Evolutionary conservation across 2,888 invertebrate genomes (phyloP).

Genomic region (Coelogynopora nodosa): DNA sequence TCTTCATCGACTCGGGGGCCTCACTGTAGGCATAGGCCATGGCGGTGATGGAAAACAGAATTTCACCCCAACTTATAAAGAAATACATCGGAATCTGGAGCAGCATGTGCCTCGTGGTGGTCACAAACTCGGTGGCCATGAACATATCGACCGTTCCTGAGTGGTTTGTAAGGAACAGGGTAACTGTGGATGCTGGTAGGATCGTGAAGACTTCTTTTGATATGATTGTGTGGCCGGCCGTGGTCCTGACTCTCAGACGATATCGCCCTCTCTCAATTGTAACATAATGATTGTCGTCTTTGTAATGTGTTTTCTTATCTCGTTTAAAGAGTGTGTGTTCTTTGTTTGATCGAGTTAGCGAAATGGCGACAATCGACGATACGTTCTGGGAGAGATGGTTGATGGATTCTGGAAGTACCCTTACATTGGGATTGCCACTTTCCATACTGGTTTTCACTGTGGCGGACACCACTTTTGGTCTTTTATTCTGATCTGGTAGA

Average conservation of each 20-base stretch:
- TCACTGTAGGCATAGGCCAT: constrained; percentile 50
- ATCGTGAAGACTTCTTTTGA: not conserved
- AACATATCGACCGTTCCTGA: not conserved
- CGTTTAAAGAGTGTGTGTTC: not conserved
- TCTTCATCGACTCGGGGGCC: constrained; percentile 83
- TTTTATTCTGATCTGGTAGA: no score
- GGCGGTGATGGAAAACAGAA: constrained; percentile 50
- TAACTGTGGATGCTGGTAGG: not conserved
- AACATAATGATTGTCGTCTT: not conserved
- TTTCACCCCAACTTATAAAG: constrained; percentile 50
- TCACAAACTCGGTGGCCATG: constrained; percentile 43
- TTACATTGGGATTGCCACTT: not conserved
- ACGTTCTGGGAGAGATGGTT: not conserved
- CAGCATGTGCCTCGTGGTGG: constrained; percentile 48
- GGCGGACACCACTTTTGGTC: no score
- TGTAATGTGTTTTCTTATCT: not conserved
- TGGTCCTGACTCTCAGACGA: not conserved
- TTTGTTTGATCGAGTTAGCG: not conserved
- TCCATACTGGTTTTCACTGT: not conserved
- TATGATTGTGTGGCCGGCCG: not conserved
- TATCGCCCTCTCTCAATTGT: not conserved
- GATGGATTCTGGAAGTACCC: not conserved
- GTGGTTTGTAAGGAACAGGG: not conserved
- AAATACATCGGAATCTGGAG: constrained; percentile 50
- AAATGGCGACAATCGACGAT: not conserved